Evolutionary conservation across 2,888 invertebrate species (phyloP).

Genomic region (Thera obeliscata): DNA sequence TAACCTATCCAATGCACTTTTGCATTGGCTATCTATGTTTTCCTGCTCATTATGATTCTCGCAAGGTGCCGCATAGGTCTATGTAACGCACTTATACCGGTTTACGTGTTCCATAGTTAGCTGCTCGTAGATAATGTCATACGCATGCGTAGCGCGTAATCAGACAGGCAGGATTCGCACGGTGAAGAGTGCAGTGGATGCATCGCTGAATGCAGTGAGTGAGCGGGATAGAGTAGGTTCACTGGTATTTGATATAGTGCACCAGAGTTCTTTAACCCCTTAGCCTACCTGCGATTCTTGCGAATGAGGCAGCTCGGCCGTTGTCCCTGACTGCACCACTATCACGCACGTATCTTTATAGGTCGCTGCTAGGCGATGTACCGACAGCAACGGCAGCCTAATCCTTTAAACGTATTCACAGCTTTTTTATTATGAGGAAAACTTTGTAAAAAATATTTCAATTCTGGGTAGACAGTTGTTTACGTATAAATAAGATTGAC

Average conservation of each 20-base stretch:
- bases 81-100: conserved; percentile 57
- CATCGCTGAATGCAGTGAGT: conserved; percentile 69
- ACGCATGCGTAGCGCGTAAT: conserved; percentile 81
- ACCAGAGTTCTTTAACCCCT: conserved; percentile 83
- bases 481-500: conserved; percentile 21
- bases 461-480: conserved; percentile 26
- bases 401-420: conserved; percentile 3
- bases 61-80: conserved; percentile 46
- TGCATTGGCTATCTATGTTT: conserved; percentile 44
- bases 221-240: conserved; percentile 77
- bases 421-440: conserved; percentile 16
- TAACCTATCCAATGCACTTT: conserved; percentile 40
- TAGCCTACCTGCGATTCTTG: conserved; percentile 84
- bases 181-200: conserved; percentile 71
- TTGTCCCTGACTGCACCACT: conserved; percentile 81
- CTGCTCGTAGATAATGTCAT: conserved; percentile 72
- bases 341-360: conserved; percentile 80
- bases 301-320: conserved; percentile 83
- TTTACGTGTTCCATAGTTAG: conserved; percentile 63
- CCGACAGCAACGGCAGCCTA: conserved; percentile 54
- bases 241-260: conserved; percentile 85
- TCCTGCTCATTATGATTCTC: conserved; percentile 45
- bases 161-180: conserved; percentile 82
- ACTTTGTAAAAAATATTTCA: conserved; percentile 4
- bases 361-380: conserved; percentile 73